Conservation (phyloP, 2,888 invertebrate genomes). For the Colletes collaris region DNA sequence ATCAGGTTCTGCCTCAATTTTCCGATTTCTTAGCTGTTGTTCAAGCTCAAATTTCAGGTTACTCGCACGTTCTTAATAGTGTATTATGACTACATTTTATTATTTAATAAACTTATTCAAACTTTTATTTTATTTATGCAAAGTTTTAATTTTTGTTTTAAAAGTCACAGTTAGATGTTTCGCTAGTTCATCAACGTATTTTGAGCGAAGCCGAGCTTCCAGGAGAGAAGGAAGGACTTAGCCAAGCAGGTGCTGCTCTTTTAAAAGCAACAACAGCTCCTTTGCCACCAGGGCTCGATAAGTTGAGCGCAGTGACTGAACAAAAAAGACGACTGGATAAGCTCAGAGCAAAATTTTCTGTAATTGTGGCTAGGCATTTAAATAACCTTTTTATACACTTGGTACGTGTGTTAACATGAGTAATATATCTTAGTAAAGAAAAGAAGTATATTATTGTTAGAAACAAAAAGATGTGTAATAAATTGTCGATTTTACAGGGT, state of each 20-base stretch:
- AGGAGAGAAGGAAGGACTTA: slow-evolving; percentile 86
- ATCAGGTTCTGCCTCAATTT: no score
- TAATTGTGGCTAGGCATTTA: slow-evolving; percentile 93
- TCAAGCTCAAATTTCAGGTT: no score
- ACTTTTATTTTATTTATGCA: slow-evolving; percentile 5
- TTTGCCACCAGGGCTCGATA: slow-evolving; percentile 78
- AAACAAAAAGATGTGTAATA: no score
- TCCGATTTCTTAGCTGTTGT: no score
- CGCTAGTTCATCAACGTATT: slow-evolving; percentile 87
- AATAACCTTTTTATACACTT: slow-evolving; percentile 98
- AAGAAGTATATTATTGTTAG: not conserved
- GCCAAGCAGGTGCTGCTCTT: slow-evolving; percentile 89
- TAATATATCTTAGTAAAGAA: not conserved
- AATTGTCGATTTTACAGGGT: slow-evolving; percentile 80
- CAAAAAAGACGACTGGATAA: slow-evolving; percentile 91
- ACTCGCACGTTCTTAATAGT: no score
- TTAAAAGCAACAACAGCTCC: slow-evolving; percentile 87
- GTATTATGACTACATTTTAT: no score
- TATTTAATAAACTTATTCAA: no score
- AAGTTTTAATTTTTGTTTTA: slow-evolving; percentile 54
- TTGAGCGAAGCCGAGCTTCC: slow-evolving; percentile 90
- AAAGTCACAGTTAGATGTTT: slow-evolving; percentile 88
- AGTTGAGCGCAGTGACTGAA: slow-evolving; percentile 91
- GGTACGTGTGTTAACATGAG: slow-evolving; percentile 80
- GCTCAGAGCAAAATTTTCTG: slow-evolving; percentile 91